Percentiles rank a stretch among this genome's conserved stretches.
phyloP scores from a whole-genome alignment of 2,888 invertebrate genomes.

The Oscheius sp. region DNA sequence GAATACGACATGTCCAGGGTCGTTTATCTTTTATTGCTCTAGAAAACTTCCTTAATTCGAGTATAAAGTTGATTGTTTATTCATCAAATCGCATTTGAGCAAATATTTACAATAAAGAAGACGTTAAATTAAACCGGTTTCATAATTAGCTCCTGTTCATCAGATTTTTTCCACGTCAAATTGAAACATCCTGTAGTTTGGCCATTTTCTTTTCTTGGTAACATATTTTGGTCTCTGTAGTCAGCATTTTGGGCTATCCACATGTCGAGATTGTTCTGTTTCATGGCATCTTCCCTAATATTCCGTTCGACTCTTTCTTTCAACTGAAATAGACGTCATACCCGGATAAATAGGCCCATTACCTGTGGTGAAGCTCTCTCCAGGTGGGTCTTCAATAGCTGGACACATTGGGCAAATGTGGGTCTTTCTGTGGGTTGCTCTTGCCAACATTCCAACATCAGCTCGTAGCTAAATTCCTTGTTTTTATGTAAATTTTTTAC shows the following conservation, averaged over 20 bases:
- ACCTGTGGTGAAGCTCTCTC: slow-evolving; percentile 39
- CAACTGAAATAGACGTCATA: slow-evolving; percentile 37
- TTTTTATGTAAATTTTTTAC: slow-evolving; percentile 68
- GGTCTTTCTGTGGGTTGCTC: slow-evolving; percentile 84
- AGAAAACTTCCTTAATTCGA: no score
- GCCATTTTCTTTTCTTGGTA: no score
- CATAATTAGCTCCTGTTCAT: no score
- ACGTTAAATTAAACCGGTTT: no score
- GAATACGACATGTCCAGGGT: no score
- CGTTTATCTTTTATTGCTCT: no score
- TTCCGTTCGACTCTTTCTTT: slow-evolving; percentile 41
- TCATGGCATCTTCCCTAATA: slow-evolving; percentile 35
- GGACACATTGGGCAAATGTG: slow-evolving; percentile 78
- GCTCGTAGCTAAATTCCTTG: slow-evolving; percentile 78
- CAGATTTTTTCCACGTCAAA: no score
- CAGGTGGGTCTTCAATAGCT: slow-evolving; percentile 43
- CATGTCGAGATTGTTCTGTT: slow-evolving; percentile 37
- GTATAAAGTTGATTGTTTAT: no score
- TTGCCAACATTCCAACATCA: slow-evolving; percentile 90
- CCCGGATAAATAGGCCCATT: neutral
- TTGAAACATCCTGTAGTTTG: no score
- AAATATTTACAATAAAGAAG: no score
- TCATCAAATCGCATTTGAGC: no score
- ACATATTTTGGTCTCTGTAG: slow-evolving; percentile 28
- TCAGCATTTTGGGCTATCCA: slow-evolving; percentile 32